phyloP scores from a whole-genome alignment of 2,113 vertebrate genomes.

The Diphyllodes magnificus region DNA sequence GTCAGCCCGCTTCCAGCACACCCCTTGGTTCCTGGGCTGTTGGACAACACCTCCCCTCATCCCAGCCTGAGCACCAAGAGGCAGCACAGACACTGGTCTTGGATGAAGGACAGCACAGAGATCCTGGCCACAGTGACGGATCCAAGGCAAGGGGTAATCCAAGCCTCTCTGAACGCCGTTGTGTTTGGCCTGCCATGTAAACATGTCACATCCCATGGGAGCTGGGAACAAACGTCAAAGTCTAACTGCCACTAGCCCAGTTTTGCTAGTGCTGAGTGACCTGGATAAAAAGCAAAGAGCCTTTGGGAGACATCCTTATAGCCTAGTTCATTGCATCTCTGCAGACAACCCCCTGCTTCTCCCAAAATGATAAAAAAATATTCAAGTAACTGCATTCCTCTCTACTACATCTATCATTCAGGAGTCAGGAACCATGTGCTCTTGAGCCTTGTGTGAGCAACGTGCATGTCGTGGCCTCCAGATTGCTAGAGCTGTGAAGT shows the following conservation, averaged over 20 bases:
- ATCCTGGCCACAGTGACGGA: background rate
- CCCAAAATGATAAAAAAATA: background rate
- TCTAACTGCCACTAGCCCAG: background rate
- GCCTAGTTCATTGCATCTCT: background rate
- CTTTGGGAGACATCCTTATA: background rate
- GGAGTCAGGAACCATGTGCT: background rate
- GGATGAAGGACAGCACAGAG: background rate
- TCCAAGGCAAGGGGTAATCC: background rate
- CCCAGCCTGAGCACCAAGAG: background rate
- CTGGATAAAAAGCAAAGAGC: background rate
- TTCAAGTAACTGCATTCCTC: background rate
- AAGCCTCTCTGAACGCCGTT: fast-evolving
- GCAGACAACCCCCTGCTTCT: background rate
- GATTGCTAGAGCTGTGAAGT: background rate
- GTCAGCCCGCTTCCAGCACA: background rate
- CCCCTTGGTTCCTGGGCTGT: background rate
- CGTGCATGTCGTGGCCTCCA: background rate
- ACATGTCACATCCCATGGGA: background rate
- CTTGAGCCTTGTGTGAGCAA: background rate
- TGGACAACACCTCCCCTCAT: background rate
- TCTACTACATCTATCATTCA: background rate
- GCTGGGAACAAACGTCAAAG: background rate
- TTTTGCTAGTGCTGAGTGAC: background rate
- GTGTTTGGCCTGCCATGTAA: background rate
- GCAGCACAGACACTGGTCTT: background rate